phyloP scores from a whole-genome alignment of 2,113 vertebrate species.

The Arizona elegans region DNA sequence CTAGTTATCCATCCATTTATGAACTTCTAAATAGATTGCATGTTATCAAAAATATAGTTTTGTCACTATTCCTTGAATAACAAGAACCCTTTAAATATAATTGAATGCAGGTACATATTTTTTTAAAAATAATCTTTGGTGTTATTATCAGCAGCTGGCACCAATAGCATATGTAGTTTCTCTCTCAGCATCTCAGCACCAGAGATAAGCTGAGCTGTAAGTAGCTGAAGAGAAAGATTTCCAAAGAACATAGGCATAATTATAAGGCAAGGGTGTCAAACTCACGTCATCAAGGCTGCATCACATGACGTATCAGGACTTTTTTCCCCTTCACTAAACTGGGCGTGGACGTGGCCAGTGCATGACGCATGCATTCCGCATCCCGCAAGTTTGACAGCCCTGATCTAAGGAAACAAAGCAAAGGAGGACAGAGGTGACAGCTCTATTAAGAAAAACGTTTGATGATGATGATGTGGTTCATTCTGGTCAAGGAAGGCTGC shows the following conservation, averaged over 20 bases:
- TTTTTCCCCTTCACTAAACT: no score
- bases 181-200: neutral
- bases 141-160: neutral
- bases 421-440: neutral
- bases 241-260: neutral
- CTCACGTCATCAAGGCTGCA: accelerated
- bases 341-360: no score
- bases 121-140: neutral
- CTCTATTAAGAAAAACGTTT: neutral
- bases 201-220: neutral
- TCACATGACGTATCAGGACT: no score
- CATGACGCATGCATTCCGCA: no score
- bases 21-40: neutral
- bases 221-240: neutral
- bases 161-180: neutral
- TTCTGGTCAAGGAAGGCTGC: neutral
- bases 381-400: no score
- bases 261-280: neutral
- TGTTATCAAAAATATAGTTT: neutral
- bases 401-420: neutral
- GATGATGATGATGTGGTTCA: neutral
- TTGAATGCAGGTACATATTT: neutral
- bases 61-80: neutral
- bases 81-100: neutral
- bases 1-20: neutral